A percentile compares a stretch with the other conserved stretches of the same genome.
phyloP scores from a whole-genome alignment of 2,113 vertebrate genomes.

The Nymphicus hollandicus region DNA sequence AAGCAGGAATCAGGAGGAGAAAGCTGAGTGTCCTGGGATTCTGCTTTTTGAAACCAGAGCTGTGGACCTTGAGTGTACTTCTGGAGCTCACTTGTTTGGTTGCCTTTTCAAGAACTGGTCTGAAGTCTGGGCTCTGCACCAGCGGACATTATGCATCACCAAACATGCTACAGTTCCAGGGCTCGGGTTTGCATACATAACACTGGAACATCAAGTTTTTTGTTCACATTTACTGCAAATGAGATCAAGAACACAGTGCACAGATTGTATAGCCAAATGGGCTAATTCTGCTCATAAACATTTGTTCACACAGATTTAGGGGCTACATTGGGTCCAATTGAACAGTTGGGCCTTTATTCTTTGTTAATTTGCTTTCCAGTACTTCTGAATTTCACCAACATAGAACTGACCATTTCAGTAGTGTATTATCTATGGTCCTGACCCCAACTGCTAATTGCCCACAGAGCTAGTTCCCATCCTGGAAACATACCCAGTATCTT shows the following conservation, averaged over 20 bases:
- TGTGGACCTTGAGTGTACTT: neutral
- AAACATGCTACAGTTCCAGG: neutral
- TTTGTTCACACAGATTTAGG: neutral
- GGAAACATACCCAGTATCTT: neutral
- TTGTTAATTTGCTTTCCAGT: neutral
- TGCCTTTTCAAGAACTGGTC: neutral
- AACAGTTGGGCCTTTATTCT: neutral
- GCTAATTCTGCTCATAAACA: neutral
- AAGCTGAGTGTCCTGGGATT: neutral
- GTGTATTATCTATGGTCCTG: neutral
- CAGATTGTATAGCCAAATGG: neutral
- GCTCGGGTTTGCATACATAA: neutral
- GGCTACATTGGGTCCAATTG: neutral
- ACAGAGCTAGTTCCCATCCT: neutral
- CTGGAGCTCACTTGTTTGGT: neutral
- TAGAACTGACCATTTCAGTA: neutral
- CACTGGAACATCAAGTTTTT: neutral
- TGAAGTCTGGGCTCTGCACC: neutral
- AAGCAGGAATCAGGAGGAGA: neutral
- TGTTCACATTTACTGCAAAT: neutral
- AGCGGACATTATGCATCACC: rapidly evolving
- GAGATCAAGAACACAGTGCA: neutral
- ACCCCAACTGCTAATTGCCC: neutral
- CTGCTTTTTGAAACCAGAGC: neutral
- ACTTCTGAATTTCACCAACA: neutral